A percentile compares a stretch with the other conserved stretches of the same genome.
Evolutionary conservation across 2,113 vertebrate species (phyloP).

Genomic region (Cranoglanis bouderius): DNA sequence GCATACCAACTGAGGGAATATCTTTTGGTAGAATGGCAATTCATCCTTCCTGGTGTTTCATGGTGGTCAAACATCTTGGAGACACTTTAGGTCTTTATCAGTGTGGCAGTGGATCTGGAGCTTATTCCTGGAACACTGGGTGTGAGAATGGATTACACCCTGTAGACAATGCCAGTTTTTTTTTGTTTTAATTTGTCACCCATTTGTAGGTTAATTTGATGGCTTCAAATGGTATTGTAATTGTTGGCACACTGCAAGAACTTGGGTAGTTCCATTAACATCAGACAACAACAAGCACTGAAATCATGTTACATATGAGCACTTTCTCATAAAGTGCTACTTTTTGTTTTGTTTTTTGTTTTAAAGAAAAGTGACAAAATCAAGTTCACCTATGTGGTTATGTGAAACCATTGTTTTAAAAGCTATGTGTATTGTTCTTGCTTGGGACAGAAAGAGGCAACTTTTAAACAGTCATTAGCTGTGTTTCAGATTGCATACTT

Average conservation of each 20-base stretch:
- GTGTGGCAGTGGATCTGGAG: neutral
- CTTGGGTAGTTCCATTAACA: constrained; percentile 24
- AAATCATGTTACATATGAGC: constrained; percentile 38
- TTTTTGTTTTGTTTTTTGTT: neutral
- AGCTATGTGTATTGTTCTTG: constrained; percentile 25
- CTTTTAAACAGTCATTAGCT: constrained; percentile 43
- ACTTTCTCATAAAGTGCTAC: constrained; percentile 13
- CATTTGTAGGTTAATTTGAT: neutral
- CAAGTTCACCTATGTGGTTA: constrained; percentile 27
- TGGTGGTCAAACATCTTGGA: neutral
- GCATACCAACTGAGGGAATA: neutral
- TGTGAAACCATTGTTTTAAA: constrained; percentile 29
- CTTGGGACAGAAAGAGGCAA: constrained; percentile 45
- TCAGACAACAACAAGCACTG: neutral
- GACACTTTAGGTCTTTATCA: neutral
- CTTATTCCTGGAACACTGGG: neutral
- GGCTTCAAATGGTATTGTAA: neutral
- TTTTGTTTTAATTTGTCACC: neutral
- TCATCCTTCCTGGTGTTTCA: neutral
- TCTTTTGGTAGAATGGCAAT: neutral
- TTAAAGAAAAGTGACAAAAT: constrained; percentile 10
- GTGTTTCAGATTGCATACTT: constrained; percentile 9
- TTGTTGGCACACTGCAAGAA: constrained; percentile 13
- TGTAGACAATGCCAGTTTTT: neutral
- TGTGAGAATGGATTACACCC: neutral